Evolutionary conservation across 2,888 invertebrate species (phyloP).

Genomic region (Stenolophus ochropezus): DNA sequence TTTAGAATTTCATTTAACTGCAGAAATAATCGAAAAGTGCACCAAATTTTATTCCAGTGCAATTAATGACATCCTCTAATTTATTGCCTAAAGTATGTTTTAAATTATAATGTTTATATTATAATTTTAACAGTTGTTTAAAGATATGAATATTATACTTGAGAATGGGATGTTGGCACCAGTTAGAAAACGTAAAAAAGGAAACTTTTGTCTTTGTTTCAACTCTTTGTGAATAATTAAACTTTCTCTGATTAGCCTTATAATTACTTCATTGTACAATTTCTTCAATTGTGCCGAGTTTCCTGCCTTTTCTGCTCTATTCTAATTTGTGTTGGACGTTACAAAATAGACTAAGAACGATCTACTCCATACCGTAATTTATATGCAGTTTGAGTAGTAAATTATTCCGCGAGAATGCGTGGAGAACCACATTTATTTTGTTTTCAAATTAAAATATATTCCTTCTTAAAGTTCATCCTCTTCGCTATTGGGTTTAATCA

Average conservation of each 20-base stretch:
- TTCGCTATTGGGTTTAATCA: slow-evolving; percentile 29
- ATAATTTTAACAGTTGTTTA: too few relatives aligned
- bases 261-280: slow-evolving; percentile 21
- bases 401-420: not conserved
- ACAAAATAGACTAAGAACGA: not conserved
- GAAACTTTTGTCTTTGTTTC: slow-evolving; percentile 31
- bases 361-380: not conserved
- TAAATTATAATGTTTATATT: too few relatives aligned
- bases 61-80: too few relatives aligned
- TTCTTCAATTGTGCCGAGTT: slow-evolving; percentile 20
- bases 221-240: slow-evolving; percentile 24
- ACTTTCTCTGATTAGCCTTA: slow-evolving; percentile 13
- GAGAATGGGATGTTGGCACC: too few relatives aligned
- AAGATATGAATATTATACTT: too few relatives aligned
- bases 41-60: too few relatives aligned
- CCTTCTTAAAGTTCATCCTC: not conserved
- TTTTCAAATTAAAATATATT: slow-evolving; percentile 21
- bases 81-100: too few relatives aligned
- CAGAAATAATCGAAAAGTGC: too few relatives aligned
- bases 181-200: not conserved
- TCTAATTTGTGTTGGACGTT: not conserved
- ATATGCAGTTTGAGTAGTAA: not conserved
- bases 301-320: not conserved
- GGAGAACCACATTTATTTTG: slow-evolving; percentile 3
- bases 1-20: too few relatives aligned